Evolutionary conservation across 2,113 vertebrate genomes (phyloP).

Genomic region (Ptilonorhynchus violaceus): DNA sequence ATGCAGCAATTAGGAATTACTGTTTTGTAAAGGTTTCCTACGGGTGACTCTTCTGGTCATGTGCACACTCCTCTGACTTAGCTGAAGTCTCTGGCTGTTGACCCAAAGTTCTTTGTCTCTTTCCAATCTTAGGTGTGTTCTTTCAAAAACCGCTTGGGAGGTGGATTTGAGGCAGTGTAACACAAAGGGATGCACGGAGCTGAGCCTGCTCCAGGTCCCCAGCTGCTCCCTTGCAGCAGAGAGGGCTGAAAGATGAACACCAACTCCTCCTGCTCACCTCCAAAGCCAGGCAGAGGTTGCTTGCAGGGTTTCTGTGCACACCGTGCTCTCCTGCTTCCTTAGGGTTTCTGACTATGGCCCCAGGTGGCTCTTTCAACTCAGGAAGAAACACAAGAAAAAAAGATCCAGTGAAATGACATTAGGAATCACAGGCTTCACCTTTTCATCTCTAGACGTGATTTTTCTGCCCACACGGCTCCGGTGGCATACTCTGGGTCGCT

Average conservation of each 20-base stretch:
- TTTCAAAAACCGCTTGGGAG: background rate
- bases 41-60: background rate
- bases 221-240: background rate
- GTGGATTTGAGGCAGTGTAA: background rate
- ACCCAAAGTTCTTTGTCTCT: background rate
- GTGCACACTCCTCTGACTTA: background rate
- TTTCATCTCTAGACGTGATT: background rate
- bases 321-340: accelerated
- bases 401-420: background rate
- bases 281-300: background rate
- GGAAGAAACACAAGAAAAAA: accelerated
- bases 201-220: background rate
- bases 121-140: background rate
- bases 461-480: background rate
- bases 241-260: background rate
- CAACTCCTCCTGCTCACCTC: background rate
- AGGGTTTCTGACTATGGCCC: background rate
- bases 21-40: background rate
- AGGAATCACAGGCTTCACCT: background rate
- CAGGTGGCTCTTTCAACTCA: background rate
- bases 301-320: background rate
- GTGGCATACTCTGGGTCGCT: background rate
- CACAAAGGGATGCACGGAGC: accelerated
- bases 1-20: background rate
- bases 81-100: background rate